A percentile compares a stretch with the other conserved stretches of the same genome.
phyloP scores from a whole-genome alignment of 2,113 vertebrate species.

The Syngnathoides biaculeatus region DNA sequence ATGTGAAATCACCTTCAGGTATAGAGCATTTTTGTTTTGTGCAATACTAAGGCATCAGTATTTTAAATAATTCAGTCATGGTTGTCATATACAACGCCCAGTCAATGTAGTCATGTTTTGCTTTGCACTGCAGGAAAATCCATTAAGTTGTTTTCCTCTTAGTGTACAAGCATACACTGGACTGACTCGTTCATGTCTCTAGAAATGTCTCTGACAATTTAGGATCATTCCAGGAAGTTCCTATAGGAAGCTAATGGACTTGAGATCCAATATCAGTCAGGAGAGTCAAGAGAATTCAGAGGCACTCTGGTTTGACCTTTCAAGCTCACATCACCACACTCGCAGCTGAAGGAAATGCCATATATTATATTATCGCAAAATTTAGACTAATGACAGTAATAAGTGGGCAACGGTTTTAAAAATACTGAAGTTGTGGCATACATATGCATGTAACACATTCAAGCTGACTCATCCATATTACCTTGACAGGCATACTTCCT shows the following conservation, averaged over 20 bases:
- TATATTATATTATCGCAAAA: neutral
- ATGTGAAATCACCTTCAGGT: neutral
- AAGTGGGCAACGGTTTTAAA: too few species aligned
- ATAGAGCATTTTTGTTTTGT: neutral
- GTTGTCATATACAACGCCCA: conserved; percentile 8
- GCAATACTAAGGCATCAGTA: conserved; percentile 6
- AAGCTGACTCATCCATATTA: conserved; percentile 28
- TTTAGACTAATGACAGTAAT: neutral
- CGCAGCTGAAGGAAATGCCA: neutral
- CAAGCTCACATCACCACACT: neutral
- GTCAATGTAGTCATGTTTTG: conserved; percentile 3
- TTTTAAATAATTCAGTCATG: neutral
- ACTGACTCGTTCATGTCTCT: conserved; percentile 22
- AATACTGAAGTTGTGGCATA: neutral
- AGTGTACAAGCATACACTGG: conserved; percentile 13
- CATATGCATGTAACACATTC: neutral
- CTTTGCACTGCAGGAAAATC: conserved; percentile 23
- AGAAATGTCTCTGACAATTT: conserved; percentile 41
- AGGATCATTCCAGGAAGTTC: conserved; percentile 63
- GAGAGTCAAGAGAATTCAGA: conserved; percentile 2
- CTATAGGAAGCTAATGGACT: conserved; percentile 59
- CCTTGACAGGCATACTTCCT: conserved; percentile 85
- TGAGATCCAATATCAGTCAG: conserved; percentile 51
- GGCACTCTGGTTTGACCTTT: conserved; percentile 5
- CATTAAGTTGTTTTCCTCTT: conserved; percentile 44